Conservation (phyloP, 2,797 vertebrate genomes). For the Kryptopterus vitreolus region DNA sequence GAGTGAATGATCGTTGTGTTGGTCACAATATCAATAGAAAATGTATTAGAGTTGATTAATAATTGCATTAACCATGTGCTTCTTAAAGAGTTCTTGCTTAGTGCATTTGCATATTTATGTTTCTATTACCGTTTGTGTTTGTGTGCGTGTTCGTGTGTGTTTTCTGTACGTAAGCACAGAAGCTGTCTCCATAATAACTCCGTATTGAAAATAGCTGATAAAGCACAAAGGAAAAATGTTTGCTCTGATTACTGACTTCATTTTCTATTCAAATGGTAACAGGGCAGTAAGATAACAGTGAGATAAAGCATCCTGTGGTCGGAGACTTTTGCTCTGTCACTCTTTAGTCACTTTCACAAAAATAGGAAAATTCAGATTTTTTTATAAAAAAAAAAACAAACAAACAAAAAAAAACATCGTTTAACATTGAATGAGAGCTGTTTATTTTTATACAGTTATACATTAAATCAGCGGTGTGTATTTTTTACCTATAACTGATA, state of each 20-base stretch:
- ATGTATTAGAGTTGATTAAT: background rate
- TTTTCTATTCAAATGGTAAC: conserved; percentile 1
- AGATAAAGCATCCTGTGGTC: background rate
- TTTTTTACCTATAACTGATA: background rate
- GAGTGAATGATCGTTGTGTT: background rate
- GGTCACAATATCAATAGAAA: background rate
- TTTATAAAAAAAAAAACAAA: too few relatives aligned
- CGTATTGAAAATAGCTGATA: background rate
- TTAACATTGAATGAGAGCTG: background rate
- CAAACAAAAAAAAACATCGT: background rate
- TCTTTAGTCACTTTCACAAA: background rate
- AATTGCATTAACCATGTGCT: background rate
- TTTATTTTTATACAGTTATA: background rate
- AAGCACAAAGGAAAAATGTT: background rate
- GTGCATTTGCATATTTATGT: background rate
- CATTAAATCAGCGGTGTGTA: background rate
- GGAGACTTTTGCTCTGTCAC: background rate
- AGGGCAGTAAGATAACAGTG: background rate
- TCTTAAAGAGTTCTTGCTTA: background rate
- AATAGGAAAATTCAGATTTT: background rate
- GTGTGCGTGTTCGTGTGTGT: background rate
- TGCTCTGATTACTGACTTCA: background rate
- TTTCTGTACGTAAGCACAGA: background rate
- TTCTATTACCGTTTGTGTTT: background rate
- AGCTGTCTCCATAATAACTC: background rate